Base-by-base conservation (phyloP, 2,797 vertebrate species). In the Iguana delicatissima region DNA sequence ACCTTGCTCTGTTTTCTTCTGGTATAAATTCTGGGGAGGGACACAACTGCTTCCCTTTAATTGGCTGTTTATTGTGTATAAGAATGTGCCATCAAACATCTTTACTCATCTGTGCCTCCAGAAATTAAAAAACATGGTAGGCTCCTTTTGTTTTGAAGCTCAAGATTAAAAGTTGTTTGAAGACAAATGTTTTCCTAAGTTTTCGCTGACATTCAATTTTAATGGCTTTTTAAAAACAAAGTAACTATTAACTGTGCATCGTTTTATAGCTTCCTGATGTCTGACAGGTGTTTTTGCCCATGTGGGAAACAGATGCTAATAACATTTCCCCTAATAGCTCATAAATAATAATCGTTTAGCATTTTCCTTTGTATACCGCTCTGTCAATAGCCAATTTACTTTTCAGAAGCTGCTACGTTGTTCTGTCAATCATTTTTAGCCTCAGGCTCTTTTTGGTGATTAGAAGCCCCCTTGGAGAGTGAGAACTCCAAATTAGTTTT, bases 401-500 rank as follows among this genome's bases (percentile, higher is more conserved):
- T 97, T 97, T 98, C 96, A 98, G 97, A 97, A 97, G 97, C 94
- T 88, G 93, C 98, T 98, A 98, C 98, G 96, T 98, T 97, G 98
- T 98, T 97, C 98, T 98, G 99, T 99, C 99, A 99, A 98, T 99
- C 99, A 99, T 97, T 95, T 96, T 96, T 98, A 97, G 98, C 99
- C 98, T 98, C 95, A 5, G 98, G 99, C 99, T 96, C 97, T 98
- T 98, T 98, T 97, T 98, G 98, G 98, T 99, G 99, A 99, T 99
- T 98, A 99, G 98, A 99, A 98, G 98, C 97, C 98, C 67, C 98
- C 99, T 97, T 97, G 96, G 99, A 99, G 99, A 99, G 98, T 6
- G 97, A 98, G 97, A 98, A 98, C 98, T 98, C 98, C 98, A 99
- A 98, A 99, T 99, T 99, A 99, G 98, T 98, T 98, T 98, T 99